phyloP scores from a whole-genome alignment of 2,888 invertebrate genomes.

The Brassicogethes aeneus region DNA sequence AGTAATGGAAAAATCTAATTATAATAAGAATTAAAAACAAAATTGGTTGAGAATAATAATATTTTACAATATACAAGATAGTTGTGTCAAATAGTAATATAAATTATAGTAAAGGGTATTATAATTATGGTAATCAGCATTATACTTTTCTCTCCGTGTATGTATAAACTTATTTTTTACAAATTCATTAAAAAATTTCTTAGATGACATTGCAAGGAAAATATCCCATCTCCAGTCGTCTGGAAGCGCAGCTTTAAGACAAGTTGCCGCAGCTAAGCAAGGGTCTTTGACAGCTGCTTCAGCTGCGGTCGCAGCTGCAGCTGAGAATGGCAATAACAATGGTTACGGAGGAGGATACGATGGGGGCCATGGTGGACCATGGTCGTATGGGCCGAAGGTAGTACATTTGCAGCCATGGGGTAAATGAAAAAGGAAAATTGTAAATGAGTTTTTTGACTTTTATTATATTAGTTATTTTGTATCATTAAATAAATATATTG shows the following conservation, averaged over 20 bases:
- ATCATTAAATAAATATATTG: too few relatives aligned
- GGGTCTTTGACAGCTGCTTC: conserved; percentile 25
- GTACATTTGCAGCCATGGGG: conserved; percentile 23
- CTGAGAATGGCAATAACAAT: conserved; percentile 2
- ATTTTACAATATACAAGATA: too few relatives aligned
- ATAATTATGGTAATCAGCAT: too few relatives aligned
- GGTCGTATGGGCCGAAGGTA: conserved; percentile 19
- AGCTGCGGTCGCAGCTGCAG: conserved; percentile 24
- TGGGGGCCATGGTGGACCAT: conserved; percentile 11
- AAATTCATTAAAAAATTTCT: conserved; percentile 9
- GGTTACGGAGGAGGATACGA: conserved; percentile 6
- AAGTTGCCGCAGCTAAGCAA: conserved; percentile 22
- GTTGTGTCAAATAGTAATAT: too few relatives aligned
- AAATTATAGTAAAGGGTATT: too few relatives aligned
- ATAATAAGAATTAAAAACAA: too few relatives aligned
- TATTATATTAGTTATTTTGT: too few relatives aligned
- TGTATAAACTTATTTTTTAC: too few relatives aligned
- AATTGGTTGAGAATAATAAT: too few relatives aligned
- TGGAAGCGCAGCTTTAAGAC: conserved; percentile 20
- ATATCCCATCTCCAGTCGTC: conserved; percentile 21
- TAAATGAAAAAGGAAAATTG: conserved; percentile 9
- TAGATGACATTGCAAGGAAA: conserved; percentile 25
- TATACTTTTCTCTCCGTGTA: too few relatives aligned
- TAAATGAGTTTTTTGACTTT: too few relatives aligned
- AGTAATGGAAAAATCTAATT: too few relatives aligned